Base-by-base conservation (phyloP, 64 coral and sea anemone species). In the Acropora yongei region DNA sequence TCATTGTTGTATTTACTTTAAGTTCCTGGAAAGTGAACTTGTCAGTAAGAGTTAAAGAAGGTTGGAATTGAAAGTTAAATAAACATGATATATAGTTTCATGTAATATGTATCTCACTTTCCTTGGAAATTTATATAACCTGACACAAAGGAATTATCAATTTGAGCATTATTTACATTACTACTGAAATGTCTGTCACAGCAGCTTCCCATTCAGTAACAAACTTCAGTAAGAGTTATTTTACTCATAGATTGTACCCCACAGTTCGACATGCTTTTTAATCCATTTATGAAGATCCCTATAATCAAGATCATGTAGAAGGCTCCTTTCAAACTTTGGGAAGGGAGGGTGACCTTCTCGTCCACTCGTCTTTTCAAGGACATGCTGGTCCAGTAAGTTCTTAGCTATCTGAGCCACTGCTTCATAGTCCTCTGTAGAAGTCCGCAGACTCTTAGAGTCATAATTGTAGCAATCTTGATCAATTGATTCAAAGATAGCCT, bases 271-370 rank as follows among this genome's bases (percentile, higher is more conserved):
- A 44, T 75, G 73, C 73, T 75, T 41, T 42, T 75, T 40, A 19
- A 72, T 72, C 68, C 68, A 72, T 72, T 30, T 72, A 72, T 72
- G 68, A 19, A 78, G 49, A 45, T 78, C 76, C 42, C 76, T 78
- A 44, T 78, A 78, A 44, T 50, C 76, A 47, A 78, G 76, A 42
- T 44, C 76, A 17, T 78, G 43, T 44, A 78, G 0, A 41, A 66
- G 20, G 30, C 47, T 66, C 43, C 80, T 83, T 16, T 83, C 30
- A 65, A 83, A 83, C 61, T 83, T 83, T 65, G 80, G 80, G 43
- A 83, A 83, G 8, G 55, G 12, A 30, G 80, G 8, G 60, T 83
- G 44, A 9, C 80, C 57, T 50, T 83, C 80, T 16, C 57, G 11
- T 19, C 61, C 61, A 65, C 17, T 17, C 17, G 3, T 41, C 19